Percentiles rank a stretch among this genome's conserved stretches.
phyloP scores from a whole-genome alignment of 2,113 vertebrate genomes.

The Scortum barcoo region DNA sequence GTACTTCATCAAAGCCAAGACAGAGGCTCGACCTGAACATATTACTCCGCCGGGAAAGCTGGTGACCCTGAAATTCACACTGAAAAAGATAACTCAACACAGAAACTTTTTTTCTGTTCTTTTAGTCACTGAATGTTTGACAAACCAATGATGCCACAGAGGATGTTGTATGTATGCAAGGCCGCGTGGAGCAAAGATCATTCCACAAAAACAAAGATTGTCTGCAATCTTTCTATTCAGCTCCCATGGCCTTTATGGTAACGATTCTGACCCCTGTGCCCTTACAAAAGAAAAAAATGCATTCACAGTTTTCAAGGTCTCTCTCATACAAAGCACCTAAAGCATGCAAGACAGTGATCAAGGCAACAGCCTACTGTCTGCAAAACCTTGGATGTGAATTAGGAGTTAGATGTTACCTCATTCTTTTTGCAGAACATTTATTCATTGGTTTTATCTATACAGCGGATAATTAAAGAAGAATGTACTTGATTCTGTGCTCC shows the following conservation, averaged over 20 bases:
- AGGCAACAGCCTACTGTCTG: slow-evolving; percentile 53
- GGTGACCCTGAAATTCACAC: slow-evolving; percentile 53
- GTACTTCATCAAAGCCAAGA: slow-evolving; percentile 76
- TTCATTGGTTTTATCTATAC: slow-evolving; percentile 49
- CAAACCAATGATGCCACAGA: slow-evolving; percentile 14
- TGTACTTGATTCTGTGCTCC: slow-evolving; percentile 48
- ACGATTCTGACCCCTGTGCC: slow-evolving; percentile 53
- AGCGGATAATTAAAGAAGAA: slow-evolving; percentile 53
- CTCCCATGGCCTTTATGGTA: slow-evolving; percentile 36
- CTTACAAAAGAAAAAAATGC: slow-evolving; percentile 42
- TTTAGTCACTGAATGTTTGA: slow-evolving; percentile 24
- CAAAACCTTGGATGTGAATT: slow-evolving; percentile 63
- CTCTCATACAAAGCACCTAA: slow-evolving; percentile 40
- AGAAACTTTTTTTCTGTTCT: slow-evolving; percentile 58
- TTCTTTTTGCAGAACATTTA: slow-evolving; percentile 62
- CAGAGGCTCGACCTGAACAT: slow-evolving; percentile 64
- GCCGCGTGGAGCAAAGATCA: slow-evolving; percentile 33
- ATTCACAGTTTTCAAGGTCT: slow-evolving; percentile 64
- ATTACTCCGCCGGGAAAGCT: slow-evolving; percentile 40
- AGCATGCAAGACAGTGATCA: slow-evolving; percentile 51
- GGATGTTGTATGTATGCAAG: slow-evolving; percentile 21
- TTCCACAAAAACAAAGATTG: slow-evolving; percentile 53
- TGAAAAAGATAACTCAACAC: slow-evolving; percentile 1
- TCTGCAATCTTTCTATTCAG: slow-evolving; percentile 45
- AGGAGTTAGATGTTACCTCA: slow-evolving; percentile 50